Evolutionary conservation across 2,113 vertebrate species (phyloP).

Genomic region (Takifugu bimaculatus): DNA sequence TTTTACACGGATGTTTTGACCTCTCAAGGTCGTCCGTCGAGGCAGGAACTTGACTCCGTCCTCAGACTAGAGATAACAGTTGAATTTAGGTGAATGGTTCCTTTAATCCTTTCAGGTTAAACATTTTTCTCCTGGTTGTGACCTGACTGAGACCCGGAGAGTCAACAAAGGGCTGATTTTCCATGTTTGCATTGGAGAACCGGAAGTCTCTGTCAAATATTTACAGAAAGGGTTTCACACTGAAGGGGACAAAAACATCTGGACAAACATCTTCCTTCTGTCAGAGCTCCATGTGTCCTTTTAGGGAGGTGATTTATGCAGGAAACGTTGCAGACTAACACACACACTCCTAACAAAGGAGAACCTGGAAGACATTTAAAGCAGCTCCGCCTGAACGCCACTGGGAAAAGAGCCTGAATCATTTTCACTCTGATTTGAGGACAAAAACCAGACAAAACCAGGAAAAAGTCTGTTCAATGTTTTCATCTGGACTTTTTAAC

Average conservation of each 20-base stretch:
- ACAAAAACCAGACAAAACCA: neutral
- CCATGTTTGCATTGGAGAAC: too few relatives aligned
- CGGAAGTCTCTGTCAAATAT: neutral
- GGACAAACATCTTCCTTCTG: slow-evolving; percentile 50
- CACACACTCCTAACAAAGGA: neutral
- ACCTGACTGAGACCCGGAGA: too few relatives aligned
- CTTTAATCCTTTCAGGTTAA: too few relatives aligned
- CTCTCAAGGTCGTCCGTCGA: too few relatives aligned
- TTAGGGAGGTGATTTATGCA: slow-evolving; percentile 40
- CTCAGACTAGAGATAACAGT: too few relatives aligned
- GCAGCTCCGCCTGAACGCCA: neutral
- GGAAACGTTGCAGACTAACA: slow-evolving; percentile 40
- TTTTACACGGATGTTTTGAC: too few relatives aligned
- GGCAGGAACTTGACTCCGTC: too few relatives aligned
- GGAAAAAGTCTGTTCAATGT: neutral
- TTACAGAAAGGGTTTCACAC: neutral
- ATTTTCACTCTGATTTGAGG: neutral
- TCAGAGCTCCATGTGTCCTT: slow-evolving; percentile 17
- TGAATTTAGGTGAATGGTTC: too few relatives aligned
- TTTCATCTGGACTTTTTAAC: neutral
- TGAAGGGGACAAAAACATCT: slow-evolving; percentile 36
- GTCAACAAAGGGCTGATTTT: too few relatives aligned
- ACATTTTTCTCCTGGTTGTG: too few relatives aligned
- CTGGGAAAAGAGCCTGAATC: too few relatives aligned
- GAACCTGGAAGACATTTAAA: neutral